Evolutionary conservation across 2,888 invertebrate species (phyloP).

Genomic region (Tetheella fluctuosa): DNA sequence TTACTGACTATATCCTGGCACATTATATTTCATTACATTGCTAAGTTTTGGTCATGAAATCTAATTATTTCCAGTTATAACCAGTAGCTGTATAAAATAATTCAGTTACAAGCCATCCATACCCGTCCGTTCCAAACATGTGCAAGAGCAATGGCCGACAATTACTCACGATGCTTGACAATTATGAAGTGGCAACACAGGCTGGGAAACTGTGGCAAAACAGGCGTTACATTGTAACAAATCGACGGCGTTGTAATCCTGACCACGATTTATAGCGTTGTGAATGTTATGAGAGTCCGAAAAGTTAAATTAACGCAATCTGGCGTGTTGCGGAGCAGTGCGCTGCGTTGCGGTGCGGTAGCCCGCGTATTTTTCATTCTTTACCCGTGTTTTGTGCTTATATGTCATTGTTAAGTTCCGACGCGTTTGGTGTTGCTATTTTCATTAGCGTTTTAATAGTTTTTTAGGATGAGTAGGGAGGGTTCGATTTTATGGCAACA

Average conservation of each 20-base stretch:
- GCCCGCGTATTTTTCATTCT: slow-evolving; percentile 11
- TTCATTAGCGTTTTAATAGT: not conserved
- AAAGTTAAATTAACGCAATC: slow-evolving; percentile 16
- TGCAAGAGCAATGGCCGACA: slow-evolving; percentile 1
- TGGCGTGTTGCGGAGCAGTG: not conserved
- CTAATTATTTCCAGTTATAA: too few species aligned
- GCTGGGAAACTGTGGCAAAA: slow-evolving; percentile 14
- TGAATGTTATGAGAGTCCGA: slow-evolving; percentile 21
- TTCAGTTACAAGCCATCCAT: not conserved
- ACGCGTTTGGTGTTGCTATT: too few species aligned
- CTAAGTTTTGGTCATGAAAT: too few species aligned
- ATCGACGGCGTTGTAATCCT: slow-evolving; percentile 18
- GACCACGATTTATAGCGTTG: slow-evolving; percentile 23
- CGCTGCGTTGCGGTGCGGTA: not conserved
- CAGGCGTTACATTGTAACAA: slow-evolving; percentile 18
- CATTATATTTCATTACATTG: too few species aligned
- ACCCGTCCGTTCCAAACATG: slow-evolving; percentile 1
- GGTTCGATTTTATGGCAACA: too few species aligned
- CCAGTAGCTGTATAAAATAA: not conserved
- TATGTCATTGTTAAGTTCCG: slow-evolving; percentile 11
- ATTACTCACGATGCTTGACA: slow-evolving; percentile 11
- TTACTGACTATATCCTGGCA: too few species aligned
- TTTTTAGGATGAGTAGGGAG: too few species aligned
- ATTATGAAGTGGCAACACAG: slow-evolving; percentile 9
- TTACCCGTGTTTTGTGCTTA: slow-evolving; percentile 9